Conservation (phyloP, 2,797 vertebrate species). For the Delichon dasypus region DNA sequence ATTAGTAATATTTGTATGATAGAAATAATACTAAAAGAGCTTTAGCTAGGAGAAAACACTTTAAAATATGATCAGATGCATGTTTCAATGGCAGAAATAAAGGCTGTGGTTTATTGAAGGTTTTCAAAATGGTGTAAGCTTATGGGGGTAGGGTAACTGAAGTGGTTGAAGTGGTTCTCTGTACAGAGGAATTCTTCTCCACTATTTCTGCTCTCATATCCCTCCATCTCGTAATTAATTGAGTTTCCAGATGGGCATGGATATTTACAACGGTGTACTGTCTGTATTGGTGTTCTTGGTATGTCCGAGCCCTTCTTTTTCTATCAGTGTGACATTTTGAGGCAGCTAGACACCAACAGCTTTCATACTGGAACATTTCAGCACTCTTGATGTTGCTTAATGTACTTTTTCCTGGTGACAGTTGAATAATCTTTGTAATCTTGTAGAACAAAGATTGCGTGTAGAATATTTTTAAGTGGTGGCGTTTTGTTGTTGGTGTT, state of each 20-base stretch:
- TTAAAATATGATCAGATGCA: background rate
- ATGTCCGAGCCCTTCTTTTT: background rate
- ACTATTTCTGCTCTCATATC: background rate
- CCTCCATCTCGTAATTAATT: background rate
- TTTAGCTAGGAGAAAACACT: background rate
- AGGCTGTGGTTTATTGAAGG: background rate
- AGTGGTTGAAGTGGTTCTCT: background rate
- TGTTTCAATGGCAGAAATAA: background rate
- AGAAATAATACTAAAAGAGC: background rate
- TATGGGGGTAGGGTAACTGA: background rate
- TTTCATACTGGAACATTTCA: background rate
- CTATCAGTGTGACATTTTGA: background rate
- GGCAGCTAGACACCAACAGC: background rate
- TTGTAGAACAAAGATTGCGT: background rate
- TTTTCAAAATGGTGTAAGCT: background rate
- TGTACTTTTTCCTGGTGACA: background rate
- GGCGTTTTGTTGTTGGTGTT: background rate
- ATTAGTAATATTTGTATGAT: background rate
- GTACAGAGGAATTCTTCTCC: background rate
- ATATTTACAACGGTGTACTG: background rate
- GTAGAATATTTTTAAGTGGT: background rate
- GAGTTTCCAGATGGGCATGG: background rate
- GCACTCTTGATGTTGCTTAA: background rate
- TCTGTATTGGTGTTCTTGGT: background rate
- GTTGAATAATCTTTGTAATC: background rate